Evolutionary conservation across 2,113 vertebrate genomes (phyloP).

Genomic region (Spermophilus dauricus): DNA sequence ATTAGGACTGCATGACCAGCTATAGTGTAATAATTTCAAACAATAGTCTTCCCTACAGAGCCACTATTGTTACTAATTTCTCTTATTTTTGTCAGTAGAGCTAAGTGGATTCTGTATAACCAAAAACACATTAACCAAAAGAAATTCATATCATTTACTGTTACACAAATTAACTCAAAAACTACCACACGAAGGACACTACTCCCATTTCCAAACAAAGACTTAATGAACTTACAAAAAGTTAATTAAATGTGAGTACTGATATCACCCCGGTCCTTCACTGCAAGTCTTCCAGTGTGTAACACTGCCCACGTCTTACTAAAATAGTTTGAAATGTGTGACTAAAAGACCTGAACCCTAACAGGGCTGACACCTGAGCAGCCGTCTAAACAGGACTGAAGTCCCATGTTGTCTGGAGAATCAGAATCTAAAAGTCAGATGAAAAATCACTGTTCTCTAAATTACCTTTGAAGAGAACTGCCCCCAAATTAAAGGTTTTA

Average conservation of each 20-base stretch:
- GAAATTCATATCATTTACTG: slow-evolving; percentile 41
- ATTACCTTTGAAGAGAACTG: background rate
- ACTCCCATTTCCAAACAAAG: background rate
- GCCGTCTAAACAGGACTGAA: background rate
- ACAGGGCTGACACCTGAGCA: background rate
- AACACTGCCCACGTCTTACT: background rate
- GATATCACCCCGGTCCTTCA: background rate
- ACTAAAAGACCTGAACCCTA: background rate
- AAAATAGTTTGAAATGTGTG: background rate
- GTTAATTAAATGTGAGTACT: background rate
- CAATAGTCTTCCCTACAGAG: background rate
- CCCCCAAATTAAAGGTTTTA: background rate
- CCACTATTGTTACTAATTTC: background rate
- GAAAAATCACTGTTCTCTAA: background rate
- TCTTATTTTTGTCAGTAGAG: slow-evolving; percentile 6
- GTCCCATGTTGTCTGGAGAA: background rate
- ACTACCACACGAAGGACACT: background rate
- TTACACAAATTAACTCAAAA: background rate
- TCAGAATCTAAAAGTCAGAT: background rate
- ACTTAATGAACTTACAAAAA: background rate
- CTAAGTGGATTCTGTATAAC: slow-evolving; percentile 8
- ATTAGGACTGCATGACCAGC: background rate
- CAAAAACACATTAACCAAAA: slow-evolving; percentile 23
- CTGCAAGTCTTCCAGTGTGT: background rate
- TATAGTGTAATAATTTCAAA: background rate